Conservation (phyloP, 2,797 vertebrate species). For the Atherinosoma microstoma region DNA sequence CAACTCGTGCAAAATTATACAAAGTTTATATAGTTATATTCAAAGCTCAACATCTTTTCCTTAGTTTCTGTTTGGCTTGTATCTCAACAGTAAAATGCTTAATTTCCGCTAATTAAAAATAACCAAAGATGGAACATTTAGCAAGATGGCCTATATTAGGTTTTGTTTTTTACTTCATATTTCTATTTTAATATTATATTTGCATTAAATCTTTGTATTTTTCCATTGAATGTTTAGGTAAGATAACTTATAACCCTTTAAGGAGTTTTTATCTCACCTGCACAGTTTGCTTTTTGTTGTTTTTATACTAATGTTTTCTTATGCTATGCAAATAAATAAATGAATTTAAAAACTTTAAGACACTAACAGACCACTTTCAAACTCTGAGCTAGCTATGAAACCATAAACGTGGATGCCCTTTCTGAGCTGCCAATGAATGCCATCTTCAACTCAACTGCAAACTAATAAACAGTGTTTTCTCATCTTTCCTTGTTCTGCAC, state of each 20-base stretch:
- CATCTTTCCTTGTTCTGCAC: constrained; percentile 40
- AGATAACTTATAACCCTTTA: too few relatives aligned
- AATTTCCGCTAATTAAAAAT: background rate
- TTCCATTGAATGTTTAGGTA: too few relatives aligned
- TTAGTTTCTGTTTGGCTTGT: background rate
- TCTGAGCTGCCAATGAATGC: constrained; percentile 30
- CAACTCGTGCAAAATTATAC: background rate
- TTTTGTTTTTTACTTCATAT: too few relatives aligned
- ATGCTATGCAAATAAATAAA: too few relatives aligned
- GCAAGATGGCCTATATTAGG: too few relatives aligned
- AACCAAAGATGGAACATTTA: background rate
- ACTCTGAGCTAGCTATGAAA: constrained; percentile 4
- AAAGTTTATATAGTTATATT: background rate
- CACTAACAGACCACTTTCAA: background rate
- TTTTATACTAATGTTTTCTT: too few relatives aligned
- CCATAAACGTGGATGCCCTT: constrained; percentile 2
- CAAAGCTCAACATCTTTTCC: background rate
- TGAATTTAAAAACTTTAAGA: background rate
- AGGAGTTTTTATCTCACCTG: too few relatives aligned
- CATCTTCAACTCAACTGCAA: constrained; percentile 39
- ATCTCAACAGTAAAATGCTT: background rate
- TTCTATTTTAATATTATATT: too few relatives aligned
- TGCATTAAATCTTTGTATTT: too few relatives aligned
- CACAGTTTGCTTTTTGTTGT: too few relatives aligned
- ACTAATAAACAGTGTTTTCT: constrained; percentile 38